Conservation (phyloP, 2,888 invertebrate species). For the Amiota mariae region DNA sequence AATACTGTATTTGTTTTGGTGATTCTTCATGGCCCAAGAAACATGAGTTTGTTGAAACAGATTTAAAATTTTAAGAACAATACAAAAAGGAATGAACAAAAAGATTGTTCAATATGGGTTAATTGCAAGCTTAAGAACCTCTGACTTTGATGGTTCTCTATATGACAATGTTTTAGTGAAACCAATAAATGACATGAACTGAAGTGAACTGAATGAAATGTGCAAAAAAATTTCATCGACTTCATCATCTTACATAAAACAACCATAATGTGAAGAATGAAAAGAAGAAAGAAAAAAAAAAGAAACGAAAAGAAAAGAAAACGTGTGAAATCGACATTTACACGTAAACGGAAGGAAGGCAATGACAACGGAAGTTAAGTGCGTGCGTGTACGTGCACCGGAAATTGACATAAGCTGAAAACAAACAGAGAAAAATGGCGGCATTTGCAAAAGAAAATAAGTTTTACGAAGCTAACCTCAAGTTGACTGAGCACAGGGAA, state of each 20-base stretch:
- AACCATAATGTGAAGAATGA: not conserved
- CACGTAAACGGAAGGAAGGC: not conserved
- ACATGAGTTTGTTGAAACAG: too few relatives aligned
- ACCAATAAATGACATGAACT: constrained; percentile 20
- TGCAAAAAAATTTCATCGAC: not conserved
- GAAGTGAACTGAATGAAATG: too few relatives aligned
- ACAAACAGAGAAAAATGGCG: not conserved
- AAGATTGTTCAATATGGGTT: too few relatives aligned
- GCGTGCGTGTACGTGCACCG: not conserved
- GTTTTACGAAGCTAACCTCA: constrained; percentile 7
- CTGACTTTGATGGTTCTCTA: too few relatives aligned
- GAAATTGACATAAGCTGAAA: not conserved
- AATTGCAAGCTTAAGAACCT: too few relatives aligned
- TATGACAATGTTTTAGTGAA: not conserved
- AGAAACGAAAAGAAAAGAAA: too few relatives aligned
- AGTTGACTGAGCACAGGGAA: not conserved
- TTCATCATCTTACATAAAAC: too few relatives aligned
- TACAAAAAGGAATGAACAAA: too few relatives aligned
- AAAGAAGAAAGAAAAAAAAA: not conserved
- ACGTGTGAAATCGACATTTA: constrained; percentile 14
- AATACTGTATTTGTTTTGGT: too few relatives aligned
- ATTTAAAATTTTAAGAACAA: too few relatives aligned
- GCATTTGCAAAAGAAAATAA: not conserved
- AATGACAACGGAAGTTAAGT: constrained; percentile 4
- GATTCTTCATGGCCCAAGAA: too few relatives aligned